These are phyloP conservation scores for Norana najaformis DNA, from an alignment of 2,888 invertebrate genomes.

Conservation along the genomic window DNA sequence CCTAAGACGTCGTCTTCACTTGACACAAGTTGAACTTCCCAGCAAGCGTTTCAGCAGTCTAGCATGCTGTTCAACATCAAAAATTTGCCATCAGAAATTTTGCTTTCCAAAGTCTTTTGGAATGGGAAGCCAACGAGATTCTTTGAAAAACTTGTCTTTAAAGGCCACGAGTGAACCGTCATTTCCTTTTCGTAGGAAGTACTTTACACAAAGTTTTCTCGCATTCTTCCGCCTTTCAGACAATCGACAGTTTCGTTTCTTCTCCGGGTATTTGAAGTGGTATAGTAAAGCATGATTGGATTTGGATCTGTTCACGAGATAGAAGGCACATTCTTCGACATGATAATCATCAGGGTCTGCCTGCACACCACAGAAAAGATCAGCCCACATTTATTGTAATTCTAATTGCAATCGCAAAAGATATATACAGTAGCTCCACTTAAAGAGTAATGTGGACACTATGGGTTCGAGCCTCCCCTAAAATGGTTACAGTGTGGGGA, in stretches of 20 bases:
- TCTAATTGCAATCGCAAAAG: not conserved
- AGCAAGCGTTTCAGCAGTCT: not conserved
- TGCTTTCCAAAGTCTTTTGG: not conserved
- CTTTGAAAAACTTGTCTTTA: not conserved
- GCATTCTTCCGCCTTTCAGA: not conserved
- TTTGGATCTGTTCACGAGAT: not conserved
- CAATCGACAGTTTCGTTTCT: not conserved
- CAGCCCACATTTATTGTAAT: not conserved
- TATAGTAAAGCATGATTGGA: not conserved
- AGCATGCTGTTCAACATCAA: not conserved
- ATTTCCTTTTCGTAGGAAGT: conserved; percentile 15
- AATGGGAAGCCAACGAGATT: not conserved
- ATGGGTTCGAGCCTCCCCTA: not conserved
- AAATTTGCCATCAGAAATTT: not conserved
- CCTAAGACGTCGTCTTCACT: conserved; percentile 13
- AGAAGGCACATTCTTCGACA: not conserved
- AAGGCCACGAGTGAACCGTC: not conserved
- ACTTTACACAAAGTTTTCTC: not conserved
- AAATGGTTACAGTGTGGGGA: too few species aligned
- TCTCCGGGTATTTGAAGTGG: conserved; percentile 10
- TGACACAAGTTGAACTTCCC: not conserved
- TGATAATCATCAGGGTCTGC: not conserved
- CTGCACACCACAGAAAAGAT: not conserved
- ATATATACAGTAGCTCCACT: not conserved
- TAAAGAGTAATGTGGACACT: not conserved